Conservation (phyloP, 2,888 invertebrate species). For the Protophormia terraenovae region DNA sequence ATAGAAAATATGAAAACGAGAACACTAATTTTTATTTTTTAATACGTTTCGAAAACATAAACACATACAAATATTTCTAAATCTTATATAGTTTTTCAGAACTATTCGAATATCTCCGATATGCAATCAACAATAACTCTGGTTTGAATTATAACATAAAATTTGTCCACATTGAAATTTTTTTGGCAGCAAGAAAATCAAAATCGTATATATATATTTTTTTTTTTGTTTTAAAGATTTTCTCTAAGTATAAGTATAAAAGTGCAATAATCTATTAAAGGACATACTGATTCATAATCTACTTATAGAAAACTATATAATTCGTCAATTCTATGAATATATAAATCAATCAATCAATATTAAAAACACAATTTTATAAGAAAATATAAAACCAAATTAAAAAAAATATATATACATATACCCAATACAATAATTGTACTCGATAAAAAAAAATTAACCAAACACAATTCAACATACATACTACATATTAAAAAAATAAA, state of each 20-base stretch:
- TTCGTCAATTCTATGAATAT: constrained; percentile 60
- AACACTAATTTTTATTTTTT: too few species aligned
- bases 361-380: constrained; percentile 22
- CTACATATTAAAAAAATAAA: constrained; percentile 9
- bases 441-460: neutral
- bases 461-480: constrained; percentile 10
- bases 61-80: neutral
- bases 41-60: too few species aligned
- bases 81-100: neutral
- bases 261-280: constrained; percentile 46
- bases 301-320: constrained; percentile 29
- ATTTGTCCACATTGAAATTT: neutral
- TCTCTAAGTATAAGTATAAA: constrained; percentile 17
- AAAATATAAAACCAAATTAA: constrained; percentile 17
- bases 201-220: neutral
- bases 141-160: neutral
- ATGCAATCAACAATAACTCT: neutral
- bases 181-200: constrained; percentile 30
- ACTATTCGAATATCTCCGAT: neutral
- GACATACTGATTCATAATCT: constrained; percentile 6
- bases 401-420: constrained; percentile 15
- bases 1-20: too few species aligned
- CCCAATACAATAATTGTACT: constrained; percentile 55
- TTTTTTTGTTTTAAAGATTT: constrained; percentile 1
- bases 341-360: constrained; percentile 45